A percentile compares a stretch with the other conserved stretches of the same genome.
Evolutionary conservation across 1,140 invertebrate species (phyloP).

Genomic region (Nylanderia fulva): DNA sequence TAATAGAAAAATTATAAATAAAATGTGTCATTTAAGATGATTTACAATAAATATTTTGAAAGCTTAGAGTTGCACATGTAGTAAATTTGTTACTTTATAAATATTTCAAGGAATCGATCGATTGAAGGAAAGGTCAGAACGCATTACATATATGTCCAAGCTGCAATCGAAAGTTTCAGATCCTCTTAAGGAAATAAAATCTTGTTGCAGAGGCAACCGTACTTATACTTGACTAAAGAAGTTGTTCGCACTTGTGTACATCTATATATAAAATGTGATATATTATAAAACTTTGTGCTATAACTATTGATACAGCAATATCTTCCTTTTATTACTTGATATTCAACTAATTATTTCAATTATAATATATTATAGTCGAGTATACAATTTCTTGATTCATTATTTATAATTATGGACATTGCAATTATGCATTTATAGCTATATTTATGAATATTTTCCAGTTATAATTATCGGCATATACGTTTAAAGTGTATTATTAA

Average conservation of each 20-base stretch:
- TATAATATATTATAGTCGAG: neutral
- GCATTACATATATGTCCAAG: conserved; percentile 34
- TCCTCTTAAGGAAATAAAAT: conserved; percentile 70
- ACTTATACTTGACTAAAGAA: neutral
- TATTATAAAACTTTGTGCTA: neutral
- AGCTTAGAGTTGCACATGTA: conserved; percentile 34
- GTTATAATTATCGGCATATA: neutral
- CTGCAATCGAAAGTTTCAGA: conserved; percentile 47
- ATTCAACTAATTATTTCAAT: no score
- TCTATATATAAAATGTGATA: neutral
- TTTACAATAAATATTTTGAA: conserved; percentile 15
- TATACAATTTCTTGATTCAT: neutral
- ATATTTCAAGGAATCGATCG: conserved; percentile 65
- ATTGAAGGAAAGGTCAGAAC: conserved; percentile 57
- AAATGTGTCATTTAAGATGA: conserved; percentile 24
- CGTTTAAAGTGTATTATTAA: neutral
- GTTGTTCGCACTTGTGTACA: conserved; percentile 34
- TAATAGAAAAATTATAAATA: no score
- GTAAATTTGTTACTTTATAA: conserved; percentile 48
- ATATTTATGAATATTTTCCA: neutral
- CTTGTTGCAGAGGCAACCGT: conserved; percentile 44
- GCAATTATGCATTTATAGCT: neutral
- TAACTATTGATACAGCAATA: conserved; percentile 32
- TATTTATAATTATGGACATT: no score
- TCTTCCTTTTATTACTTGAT: neutral